Evolutionary conservation across 2,113 vertebrate species (phyloP), one percentile per base, ranked within the genome.

Genomic region (Dunckerocampus dactyliophorus): DNA sequence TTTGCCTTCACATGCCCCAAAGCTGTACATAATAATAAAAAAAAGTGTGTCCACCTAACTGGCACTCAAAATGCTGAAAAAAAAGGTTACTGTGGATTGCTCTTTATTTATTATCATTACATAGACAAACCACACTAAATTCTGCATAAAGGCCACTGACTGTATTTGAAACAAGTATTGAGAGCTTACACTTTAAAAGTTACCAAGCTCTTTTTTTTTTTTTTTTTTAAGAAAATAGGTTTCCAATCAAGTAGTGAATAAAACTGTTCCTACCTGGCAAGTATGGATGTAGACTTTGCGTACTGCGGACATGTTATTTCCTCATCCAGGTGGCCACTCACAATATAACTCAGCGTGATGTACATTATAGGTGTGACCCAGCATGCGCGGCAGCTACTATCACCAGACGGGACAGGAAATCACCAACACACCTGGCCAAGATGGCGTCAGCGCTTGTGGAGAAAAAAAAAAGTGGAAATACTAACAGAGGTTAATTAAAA

Each of bases 281-380:
- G 67, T 64, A 80, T 54, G 63, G 60, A 66, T 77, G 74, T 75
- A 55, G 77, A 63, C 77, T 77, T 82, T 77, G 83, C 82, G 77
- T 79, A 63, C 77, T 62, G 73, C 85, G 80, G 85, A 78, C 84
- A 80, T 80, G 77, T 82, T 84, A 87, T 87, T 88, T 87, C 85
- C 87, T 89, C 74, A 80, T 89, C 86, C 84, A 87, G 83, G 86
- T 89, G 85, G 82, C 80, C 71, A 67, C 83, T 84, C 79, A 54
- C 74, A 87, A 81, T 77, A 79, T 75, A 81, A 69, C 83, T 74
- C 85, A 82, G 82, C 85, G 83, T 85, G 82, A 87, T 80, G 77
- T 76, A 59, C 56, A 61, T 82, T 88, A 82, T 85, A 88, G 85
- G 84, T 88, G 87, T 86, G 81, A 85, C 85, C 81, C 83, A 84